A percentile compares a stretch with the other conserved stretches of the same genome.
Evolutionary conservation across 2,888 invertebrate genomes (phyloP).

Genomic region (Xestia rhomboidea): DNA sequence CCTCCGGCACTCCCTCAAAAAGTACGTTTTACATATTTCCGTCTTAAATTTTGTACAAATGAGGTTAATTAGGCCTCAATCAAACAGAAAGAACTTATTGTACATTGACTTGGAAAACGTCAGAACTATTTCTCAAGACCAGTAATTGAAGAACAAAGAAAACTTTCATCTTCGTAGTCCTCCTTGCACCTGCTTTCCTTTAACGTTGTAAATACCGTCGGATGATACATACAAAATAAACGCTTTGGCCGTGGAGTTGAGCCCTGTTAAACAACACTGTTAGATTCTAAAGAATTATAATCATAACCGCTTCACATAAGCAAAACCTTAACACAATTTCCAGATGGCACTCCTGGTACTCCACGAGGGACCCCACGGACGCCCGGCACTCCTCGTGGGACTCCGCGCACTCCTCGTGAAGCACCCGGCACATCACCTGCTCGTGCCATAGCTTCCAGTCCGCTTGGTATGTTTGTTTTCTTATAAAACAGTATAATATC

Average conservation of each 20-base stretch:
- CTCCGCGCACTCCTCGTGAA: slow-evolving; percentile 65
- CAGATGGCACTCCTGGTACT: slow-evolving; percentile 56
- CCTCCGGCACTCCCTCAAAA: slow-evolving; percentile 85
- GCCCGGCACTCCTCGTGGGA: slow-evolving; percentile 76
- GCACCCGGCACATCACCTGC: slow-evolving; percentile 85
- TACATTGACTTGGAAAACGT: neutral
- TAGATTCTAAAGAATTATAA: neutral
- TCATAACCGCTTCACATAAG: neutral
- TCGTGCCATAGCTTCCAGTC: slow-evolving; percentile 83
- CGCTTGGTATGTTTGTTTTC: slow-evolving; percentile 78
- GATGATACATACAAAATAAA: neutral
- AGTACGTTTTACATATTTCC: slow-evolving; percentile 70
- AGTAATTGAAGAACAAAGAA: neutral
- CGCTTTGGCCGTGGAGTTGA: neutral
- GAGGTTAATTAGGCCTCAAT: neutral
- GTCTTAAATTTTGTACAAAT: neutral
- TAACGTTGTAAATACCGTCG: neutral
- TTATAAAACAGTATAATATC: neutral
- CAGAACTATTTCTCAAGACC: neutral
- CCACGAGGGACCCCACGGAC: slow-evolving; percentile 56
- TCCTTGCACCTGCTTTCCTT: neutral
- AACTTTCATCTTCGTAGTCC: neutral
- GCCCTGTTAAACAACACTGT: neutral
- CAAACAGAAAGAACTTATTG: neutral
- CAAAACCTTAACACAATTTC: slow-evolving; percentile 10